Conservation (phyloP, 2,888 invertebrate genomes). For the Caenorhabditis macrosperma region DNA sequence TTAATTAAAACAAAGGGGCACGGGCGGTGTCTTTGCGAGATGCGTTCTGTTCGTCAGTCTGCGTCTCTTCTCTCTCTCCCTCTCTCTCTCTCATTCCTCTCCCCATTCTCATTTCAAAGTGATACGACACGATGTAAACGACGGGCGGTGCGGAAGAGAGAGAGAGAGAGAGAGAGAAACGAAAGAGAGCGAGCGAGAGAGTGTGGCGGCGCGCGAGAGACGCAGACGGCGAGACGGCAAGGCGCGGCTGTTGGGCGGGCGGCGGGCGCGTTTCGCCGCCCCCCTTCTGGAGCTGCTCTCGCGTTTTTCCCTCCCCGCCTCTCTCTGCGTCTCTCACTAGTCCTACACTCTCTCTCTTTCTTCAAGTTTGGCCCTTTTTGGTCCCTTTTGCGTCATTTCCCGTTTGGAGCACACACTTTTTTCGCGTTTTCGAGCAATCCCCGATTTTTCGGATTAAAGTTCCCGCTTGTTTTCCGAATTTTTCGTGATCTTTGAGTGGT, state of each 20-base stretch:
- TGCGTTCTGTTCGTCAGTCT: background rate
- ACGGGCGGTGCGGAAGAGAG: background rate
- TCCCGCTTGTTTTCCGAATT: too few species aligned
- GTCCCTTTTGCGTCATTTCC: constrained; percentile 31
- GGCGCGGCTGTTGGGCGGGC: constrained; percentile 8
- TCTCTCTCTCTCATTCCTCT: constrained; percentile 18
- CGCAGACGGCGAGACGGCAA: constrained; percentile 4
- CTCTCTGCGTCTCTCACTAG: constrained; percentile 9
- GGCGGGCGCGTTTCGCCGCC: constrained; percentile 18
- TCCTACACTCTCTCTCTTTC: background rate
- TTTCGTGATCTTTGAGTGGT: too few species aligned
- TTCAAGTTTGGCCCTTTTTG: background rate
- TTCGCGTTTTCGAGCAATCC: too few species aligned
- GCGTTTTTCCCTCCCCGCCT: background rate
- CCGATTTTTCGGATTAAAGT: too few species aligned
- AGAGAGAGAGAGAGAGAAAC: constrained; percentile 2
- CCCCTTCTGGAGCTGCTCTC: constrained; percentile 1
- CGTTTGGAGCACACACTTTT: background rate
- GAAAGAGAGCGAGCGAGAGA: constrained; percentile 17
- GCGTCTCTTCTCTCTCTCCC: background rate
- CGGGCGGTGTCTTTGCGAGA: too few species aligned
- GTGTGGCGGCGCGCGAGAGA: constrained; percentile 15
- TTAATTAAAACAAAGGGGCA: too few species aligned
- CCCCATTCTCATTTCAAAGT: constrained; percentile 23
- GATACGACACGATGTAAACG: constrained; percentile 52